A percentile compares a stretch with the other conserved stretches of the same genome.
Conservation (phyloP, 2,797 vertebrate species). For the Sciurus vulgaris region DNA sequence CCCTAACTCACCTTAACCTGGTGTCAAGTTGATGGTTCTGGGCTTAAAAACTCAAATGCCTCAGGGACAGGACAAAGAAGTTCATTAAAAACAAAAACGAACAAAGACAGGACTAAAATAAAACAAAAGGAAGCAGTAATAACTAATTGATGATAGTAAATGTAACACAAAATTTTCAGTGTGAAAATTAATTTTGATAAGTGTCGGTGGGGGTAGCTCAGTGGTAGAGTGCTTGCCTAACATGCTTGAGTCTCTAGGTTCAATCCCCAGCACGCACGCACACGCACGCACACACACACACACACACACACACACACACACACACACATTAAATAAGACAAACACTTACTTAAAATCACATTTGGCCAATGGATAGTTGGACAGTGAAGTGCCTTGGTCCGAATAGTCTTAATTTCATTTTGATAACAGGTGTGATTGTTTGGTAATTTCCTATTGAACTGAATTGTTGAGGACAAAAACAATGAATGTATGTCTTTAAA, state of each 20-base stretch:
- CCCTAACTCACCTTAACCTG: neutral
- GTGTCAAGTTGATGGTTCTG: neutral
- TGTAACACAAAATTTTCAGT: neutral
- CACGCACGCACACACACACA: no score
- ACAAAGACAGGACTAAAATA: neutral
- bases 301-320: neutral
- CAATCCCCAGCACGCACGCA: neutral
- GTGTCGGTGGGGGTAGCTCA: neutral
- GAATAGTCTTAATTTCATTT: neutral
- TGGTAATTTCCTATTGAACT: neutral
- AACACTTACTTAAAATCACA: neutral
- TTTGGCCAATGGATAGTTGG: neutral
- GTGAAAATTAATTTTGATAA: conserved; percentile 2
- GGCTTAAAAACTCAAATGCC: neutral
- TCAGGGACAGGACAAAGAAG: neutral
- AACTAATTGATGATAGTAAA: neutral
- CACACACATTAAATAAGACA: neutral
- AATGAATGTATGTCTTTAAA: neutral
- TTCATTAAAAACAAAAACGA: neutral
- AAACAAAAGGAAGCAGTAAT: neutral
- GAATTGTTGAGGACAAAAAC: neutral
- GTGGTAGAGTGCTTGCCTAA: neutral
- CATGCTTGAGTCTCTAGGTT: neutral
- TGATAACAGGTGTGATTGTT: neutral
- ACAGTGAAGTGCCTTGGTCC: neutral